phyloP scores from a whole-genome alignment of 2,113 vertebrate species.

The Rutilus rutilus region DNA sequence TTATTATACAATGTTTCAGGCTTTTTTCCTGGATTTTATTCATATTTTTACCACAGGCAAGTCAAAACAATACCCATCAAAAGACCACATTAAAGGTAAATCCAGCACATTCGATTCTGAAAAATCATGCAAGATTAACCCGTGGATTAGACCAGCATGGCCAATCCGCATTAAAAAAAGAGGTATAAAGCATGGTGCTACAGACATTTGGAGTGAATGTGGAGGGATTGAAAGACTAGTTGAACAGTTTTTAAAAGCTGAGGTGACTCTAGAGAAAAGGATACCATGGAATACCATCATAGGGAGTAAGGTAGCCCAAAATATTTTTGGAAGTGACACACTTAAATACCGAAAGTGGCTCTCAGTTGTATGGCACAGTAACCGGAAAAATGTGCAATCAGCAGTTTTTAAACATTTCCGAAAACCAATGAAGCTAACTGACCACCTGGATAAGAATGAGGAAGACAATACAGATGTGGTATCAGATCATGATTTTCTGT shows the following conservation, averaged over 20 bases:
- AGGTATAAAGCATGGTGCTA: not conserved
- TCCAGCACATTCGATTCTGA: not conserved
- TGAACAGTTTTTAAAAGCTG: not conserved
- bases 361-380: slow-evolving; percentile 15
- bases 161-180: not conserved
- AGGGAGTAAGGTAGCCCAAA: not conserved
- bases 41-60: too few species aligned
- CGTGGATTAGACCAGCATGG: not conserved
- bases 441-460: not conserved
- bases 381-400: not conserved
- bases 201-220: not conserved
- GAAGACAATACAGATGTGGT: not conserved
- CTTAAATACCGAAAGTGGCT: not conserved
- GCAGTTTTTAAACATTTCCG: not conserved
- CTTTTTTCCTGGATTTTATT: too few species aligned
- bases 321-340: not conserved
- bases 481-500: not conserved
- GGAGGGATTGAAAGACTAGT: not conserved
- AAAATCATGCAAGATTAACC: not conserved
- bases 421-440: not conserved
- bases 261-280: not conserved
- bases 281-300: slow-evolving; percentile 1
- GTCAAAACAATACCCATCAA: too few species aligned
- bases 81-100: not conserved
- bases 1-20: too few species aligned